Evolutionary conservation across 2,797 vertebrate species (phyloP), one percentile per base, ranked within the genome.

Genomic region (Clarias pachynema): DNA sequence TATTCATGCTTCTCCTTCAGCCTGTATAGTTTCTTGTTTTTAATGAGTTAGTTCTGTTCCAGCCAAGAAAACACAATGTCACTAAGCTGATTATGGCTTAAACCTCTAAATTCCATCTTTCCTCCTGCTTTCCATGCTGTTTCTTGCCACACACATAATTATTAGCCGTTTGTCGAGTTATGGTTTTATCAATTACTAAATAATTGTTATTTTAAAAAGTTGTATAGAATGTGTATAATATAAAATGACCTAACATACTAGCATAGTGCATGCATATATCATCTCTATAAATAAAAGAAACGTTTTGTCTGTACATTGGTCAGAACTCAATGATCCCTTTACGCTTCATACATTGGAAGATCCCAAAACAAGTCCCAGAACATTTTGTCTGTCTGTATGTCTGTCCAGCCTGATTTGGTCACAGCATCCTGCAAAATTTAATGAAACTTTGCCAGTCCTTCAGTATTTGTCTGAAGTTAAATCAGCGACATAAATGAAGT

Each of bases 51-150:
- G 34, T 77, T 68, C 72, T 87, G 68, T 87, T 87, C 62, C 83
- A 85, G 83, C 73, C 29, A 82, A 63, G 29, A 44, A 87, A 85
- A 85, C 72, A 62, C 85, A 85, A 79, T 86, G 85, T 79, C 85
- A 88, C 88, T 86, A 88, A 89, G 15, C 49, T 83, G 83, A 89
- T 88, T 86, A 86, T 79, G 84, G 86, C 62, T 79, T 84, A 78
- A 83, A 85, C 66, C 85, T 86, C 86, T 74, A 85, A 88, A 87
- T 88, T 78, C 65, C 77, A 81, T 82, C 72, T 65, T 85, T 65
- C 84, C 63, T 0, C 37, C 57, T 70, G 66, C 74, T 85, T 73
- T 80, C 60, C 49, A 81, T 57, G 69, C 83, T 81, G 68, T 60
- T 79, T 79, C 56, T n/a, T 34, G 18, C 72, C 62, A 79, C 72